Percentiles rank a stretch among this genome's conserved stretches.
phyloP scores from a whole-genome alignment of 2,113 vertebrate species.

The Ifrita kowaldi region DNA sequence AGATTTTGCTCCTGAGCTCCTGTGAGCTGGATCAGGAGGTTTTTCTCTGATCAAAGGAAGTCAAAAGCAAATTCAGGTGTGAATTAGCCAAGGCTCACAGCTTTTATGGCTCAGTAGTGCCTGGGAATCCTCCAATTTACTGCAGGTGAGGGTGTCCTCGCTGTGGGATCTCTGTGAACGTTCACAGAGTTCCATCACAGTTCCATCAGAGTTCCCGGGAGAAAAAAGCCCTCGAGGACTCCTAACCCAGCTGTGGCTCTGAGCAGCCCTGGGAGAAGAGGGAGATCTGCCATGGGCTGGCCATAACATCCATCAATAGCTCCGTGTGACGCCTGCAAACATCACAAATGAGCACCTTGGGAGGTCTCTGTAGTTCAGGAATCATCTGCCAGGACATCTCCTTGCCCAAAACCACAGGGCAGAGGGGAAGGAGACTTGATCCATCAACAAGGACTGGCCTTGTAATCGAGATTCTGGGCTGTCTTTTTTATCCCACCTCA shows the following conservation, averaged over 20 bases:
- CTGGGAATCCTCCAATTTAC: not conserved
- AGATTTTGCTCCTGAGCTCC: not conserved
- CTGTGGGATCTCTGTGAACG: not conserved
- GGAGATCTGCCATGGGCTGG: not conserved
- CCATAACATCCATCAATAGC: accelerated
- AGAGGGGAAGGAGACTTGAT: not conserved
- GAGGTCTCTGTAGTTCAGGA: not conserved
- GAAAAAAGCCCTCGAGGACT: not conserved
- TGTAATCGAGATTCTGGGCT: accelerated
- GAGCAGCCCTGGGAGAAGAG: not conserved
- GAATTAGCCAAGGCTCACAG: accelerated
- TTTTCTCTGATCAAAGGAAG: not conserved
- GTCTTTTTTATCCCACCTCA: not conserved
- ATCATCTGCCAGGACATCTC: not conserved
- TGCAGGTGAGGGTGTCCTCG: not conserved
- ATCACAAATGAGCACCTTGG: not conserved
- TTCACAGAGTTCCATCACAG: not conserved
- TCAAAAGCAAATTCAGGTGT: not conserved
- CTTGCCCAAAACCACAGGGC: not conserved
- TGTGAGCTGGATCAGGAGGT: not conserved
- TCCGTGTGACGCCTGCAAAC: not conserved
- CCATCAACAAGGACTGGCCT: not conserved
- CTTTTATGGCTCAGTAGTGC: not conserved
- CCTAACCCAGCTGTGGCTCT: not conserved
- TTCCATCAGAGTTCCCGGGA: not conserved